Percentiles rank a stretch among this genome's conserved stretches.
Evolutionary conservation across 2,797 vertebrate species (phyloP).

Genomic region (Labeo calbasu): DNA sequence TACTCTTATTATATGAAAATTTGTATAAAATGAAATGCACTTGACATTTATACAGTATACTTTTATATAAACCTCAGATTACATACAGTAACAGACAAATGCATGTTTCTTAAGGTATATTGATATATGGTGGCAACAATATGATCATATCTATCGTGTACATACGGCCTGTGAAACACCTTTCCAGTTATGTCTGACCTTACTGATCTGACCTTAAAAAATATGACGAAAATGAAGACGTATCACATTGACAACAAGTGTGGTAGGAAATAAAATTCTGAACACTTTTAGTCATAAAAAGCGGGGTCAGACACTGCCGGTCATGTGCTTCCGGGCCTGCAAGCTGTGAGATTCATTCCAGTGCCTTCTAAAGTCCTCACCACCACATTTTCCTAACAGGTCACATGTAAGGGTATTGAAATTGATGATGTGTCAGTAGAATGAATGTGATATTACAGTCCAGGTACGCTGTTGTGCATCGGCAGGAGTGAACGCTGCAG

Average conservation of each 20-base stretch:
- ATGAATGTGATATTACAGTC: constrained; percentile 24
- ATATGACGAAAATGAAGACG: neutral
- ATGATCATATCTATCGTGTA: constrained; percentile 60
- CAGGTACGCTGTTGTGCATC: constrained; percentile 27
- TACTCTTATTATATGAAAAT: constrained; percentile 49
- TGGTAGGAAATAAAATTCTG: neutral
- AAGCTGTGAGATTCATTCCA: constrained; percentile 68
- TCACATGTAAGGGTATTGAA: constrained; percentile 37
- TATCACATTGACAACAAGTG: neutral
- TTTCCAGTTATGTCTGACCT: constrained; percentile 57
- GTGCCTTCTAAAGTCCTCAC: constrained; percentile 67
- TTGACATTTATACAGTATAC: constrained; percentile 58
- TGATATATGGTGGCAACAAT: constrained; percentile 58
- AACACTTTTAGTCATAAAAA: constrained; percentile 9
- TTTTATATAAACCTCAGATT: constrained; percentile 59
- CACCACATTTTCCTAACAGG: constrained; percentile 54
- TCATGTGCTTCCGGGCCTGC: constrained; percentile 57
- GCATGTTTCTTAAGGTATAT: constrained; percentile 58
- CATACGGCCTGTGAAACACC: constrained; percentile 56
- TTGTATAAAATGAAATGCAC: constrained; percentile 63
- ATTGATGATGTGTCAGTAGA: constrained; percentile 14
- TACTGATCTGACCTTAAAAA: neutral
- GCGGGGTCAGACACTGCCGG: constrained; percentile 52
- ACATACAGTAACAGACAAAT: constrained; percentile 46
- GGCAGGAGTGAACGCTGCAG: constrained; percentile 51